A percentile compares a stretch with the other conserved stretches of the same genome.
Evolutionary conservation across 2,888 invertebrate genomes (phyloP).

Genomic region (Tineola bisselliella): DNA sequence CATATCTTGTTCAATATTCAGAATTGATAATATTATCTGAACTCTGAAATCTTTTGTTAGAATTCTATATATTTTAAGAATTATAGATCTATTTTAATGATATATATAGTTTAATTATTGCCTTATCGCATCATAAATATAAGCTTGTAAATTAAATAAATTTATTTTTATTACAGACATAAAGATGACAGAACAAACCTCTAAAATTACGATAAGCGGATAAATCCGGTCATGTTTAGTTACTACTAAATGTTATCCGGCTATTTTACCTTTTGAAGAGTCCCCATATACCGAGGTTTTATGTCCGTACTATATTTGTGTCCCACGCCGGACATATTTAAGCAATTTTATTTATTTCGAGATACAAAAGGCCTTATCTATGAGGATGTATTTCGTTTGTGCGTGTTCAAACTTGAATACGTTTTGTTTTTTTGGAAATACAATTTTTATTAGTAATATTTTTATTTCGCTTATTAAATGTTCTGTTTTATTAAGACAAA

Average conservation of each 20-base stretch:
- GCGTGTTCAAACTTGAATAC: conserved; percentile 29
- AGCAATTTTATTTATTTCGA: conserved; percentile 65
- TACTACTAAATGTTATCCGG: conserved; percentile 4
- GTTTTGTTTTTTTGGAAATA: no score
- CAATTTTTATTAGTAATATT: no score
- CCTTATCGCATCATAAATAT: no score
- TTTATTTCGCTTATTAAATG: no score
- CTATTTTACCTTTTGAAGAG: conserved; percentile 6
- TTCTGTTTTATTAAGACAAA: no score
- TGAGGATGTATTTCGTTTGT: conserved; percentile 41
- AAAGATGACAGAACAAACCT: neutral
- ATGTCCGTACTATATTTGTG: conserved; percentile 18
- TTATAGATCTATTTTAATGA: no score
- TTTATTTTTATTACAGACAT: conserved; percentile 17
- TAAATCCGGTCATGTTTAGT: neutral
- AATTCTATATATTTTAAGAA: no score
- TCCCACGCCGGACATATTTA: conserved; percentile 57
- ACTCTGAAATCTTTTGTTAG: no score
- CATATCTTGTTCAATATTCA: no score
- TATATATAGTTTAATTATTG: no score
- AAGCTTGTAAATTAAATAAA: conserved; percentile 16
- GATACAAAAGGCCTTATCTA: conserved; percentile 64
- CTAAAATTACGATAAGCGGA: neutral
- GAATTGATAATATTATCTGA: no score
- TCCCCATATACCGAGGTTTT: conserved; percentile 6